Conservation (phyloP, 1,140 invertebrate species). For the Thalassaphorura encarpata region DNA sequence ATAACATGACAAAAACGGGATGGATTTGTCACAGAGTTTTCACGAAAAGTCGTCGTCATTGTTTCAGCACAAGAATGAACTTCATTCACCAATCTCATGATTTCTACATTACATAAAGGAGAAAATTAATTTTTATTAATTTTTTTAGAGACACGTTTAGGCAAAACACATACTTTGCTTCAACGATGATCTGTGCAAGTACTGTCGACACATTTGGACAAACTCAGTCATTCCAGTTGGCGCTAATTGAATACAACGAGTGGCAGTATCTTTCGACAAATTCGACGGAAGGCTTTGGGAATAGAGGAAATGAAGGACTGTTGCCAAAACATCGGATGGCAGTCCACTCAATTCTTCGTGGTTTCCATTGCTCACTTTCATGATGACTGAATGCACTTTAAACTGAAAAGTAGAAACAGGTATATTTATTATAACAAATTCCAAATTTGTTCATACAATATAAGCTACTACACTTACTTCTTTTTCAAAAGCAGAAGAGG, state of each 20-base stretch:
- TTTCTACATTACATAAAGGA: conserved; percentile 42
- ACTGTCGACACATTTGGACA: conserved; percentile 46
- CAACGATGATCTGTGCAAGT: conserved; percentile 50
- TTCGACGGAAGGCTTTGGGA: conserved; percentile 50
- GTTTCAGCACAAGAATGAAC: conserved; percentile 46
- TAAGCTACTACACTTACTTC: neutral
- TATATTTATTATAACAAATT: neutral
- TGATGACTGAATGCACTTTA: conserved; percentile 49
- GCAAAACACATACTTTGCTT: conserved; percentile 51
- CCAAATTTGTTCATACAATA: neutral
- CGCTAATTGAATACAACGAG: conserved; percentile 44
- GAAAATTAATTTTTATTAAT: too few species aligned
- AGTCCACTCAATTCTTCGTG: conserved; percentile 45
- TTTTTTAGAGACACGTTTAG: too few species aligned
- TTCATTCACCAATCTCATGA: conserved; percentile 49
- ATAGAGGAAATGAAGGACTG: conserved; percentile 52
- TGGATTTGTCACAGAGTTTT: conserved; percentile 39
- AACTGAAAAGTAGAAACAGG: conserved; percentile 41
- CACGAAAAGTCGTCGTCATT: conserved; percentile 27
- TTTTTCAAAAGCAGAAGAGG: neutral
- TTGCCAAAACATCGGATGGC: conserved; percentile 47
- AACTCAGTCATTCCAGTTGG: conserved; percentile 45
- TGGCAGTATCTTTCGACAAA: conserved; percentile 46
- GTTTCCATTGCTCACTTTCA: conserved; percentile 46
- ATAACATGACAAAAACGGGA: conserved; percentile 49